Conservation (phyloP, 2,113 vertebrate species). For the Tauraco erythrolophus region DNA sequence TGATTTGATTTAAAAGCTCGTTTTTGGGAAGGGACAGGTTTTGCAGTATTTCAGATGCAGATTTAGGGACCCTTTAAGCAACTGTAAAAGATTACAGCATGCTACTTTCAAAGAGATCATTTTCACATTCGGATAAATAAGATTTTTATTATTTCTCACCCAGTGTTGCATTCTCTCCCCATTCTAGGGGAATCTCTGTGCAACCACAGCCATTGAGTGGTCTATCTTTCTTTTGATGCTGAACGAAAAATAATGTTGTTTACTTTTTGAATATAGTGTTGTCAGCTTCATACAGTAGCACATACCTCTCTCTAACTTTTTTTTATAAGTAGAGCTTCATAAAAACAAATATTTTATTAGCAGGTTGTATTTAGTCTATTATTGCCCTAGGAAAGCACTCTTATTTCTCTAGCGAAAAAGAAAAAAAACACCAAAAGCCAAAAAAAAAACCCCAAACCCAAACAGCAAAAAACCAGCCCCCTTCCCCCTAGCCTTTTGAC, state of each 20-base stretch:
- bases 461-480: background rate
- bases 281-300: background rate
- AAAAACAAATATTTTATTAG: background rate
- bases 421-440: background rate
- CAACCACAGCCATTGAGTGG: background rate
- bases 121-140: background rate
- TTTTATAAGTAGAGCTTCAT: background rate
- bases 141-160: background rate
- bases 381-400: background rate
- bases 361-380: background rate
- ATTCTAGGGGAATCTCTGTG: background rate
- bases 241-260: background rate
- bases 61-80: background rate
- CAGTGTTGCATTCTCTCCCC: rapidly evolving
- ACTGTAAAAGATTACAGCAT: background rate
- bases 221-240: background rate
- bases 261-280: background rate
- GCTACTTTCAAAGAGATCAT: background rate
- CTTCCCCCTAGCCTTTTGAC: background rate
- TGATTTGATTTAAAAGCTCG: background rate
- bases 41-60: background rate
- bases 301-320: background rate
- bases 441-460: rapidly evolving
- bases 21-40: background rate
- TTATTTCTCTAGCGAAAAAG: background rate